Base-by-base conservation (phyloP, 2,888 invertebrate genomes). In the Arge pagana region DNA sequence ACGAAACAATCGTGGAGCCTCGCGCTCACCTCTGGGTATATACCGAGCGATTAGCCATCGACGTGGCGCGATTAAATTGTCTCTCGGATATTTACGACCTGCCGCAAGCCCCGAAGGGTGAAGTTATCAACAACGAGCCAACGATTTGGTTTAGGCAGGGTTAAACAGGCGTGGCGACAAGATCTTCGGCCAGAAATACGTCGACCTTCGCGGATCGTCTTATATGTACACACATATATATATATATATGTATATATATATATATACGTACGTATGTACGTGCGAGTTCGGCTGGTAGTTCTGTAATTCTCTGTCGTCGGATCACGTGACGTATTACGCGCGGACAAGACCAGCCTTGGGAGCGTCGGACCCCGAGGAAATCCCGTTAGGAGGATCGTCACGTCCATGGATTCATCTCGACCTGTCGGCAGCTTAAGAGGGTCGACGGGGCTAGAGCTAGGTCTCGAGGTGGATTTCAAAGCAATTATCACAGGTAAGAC, bases 321-420 rank as follows among this genome's bases (percentile, higher is more conserved):
- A 7, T 8, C 15, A 8, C 13, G 31, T 45, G 45, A 45, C 45
- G 45, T 33, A 45, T 23, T 31, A 33, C n/a, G 33, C 15, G 23
- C 21, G 16, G 45, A 33, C 13, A 24, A 18, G 33, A 24, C 33
- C 15, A 45, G 35, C 33, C 13, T 13, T 33, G 21, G 45, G 23
- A n/a, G 15, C 45, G 15, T 45, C 35, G 31, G 31, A 33, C 45
- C 45, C 23, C 63, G 58, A 57, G 60, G 61, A 59, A 68, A 68
- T 65, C 67, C 61, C 53, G 62, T 66, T 66, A 60, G 65, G 60
- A 66, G 55, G 56, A 56, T 54, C 54, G 57, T 62, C 67, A 68
- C 68, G 68, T 68, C 53, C 57, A 45, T 53, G 64, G 65, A 67
- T 68, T 68, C 66, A 67, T 67, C 64, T 64, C 57, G 59, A 55